Evolutionary conservation across 2,888 invertebrate species (phyloP).

Genomic region (Pristionchus mayeri): DNA sequence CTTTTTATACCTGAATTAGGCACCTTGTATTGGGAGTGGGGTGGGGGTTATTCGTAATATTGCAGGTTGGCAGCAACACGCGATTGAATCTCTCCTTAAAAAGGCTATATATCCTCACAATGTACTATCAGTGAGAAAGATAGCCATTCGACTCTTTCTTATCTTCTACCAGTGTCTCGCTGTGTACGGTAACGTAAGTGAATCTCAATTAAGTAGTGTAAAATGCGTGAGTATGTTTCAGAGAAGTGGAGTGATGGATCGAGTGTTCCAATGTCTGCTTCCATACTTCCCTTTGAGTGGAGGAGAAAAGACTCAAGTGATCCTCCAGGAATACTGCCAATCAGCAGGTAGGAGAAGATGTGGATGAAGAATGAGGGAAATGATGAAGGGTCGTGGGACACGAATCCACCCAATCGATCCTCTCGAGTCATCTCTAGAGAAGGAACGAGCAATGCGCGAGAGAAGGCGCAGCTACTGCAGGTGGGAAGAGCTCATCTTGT

Average conservation of each 20-base stretch:
- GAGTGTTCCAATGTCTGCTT: conserved; percentile 72
- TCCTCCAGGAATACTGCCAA: conserved; percentile 68
- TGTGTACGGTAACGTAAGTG: conserved; percentile 63
- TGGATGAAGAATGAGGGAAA: too few relatives aligned
- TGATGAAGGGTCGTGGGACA: conserved; percentile 7
- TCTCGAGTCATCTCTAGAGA: background rate
- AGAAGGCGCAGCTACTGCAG: conserved; percentile 71
- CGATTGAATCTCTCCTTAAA: conserved; percentile 73
- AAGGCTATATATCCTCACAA: conserved; percentile 74
- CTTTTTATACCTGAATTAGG: too few relatives aligned
- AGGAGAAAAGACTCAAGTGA: conserved; percentile 65
- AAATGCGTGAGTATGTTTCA: conserved; percentile 28
- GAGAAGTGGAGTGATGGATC: conserved; percentile 60
- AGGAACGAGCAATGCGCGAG: conserved; percentile 57
- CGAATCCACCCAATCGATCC: background rate
- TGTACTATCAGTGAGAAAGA: conserved; percentile 73
- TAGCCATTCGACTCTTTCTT: conserved; percentile 74
- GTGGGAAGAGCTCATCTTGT: conserved; percentile 51
- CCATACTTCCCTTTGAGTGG: conserved; percentile 72
- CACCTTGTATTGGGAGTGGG: too few relatives aligned
- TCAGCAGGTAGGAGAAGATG: conserved; percentile 54
- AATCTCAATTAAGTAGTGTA: background rate
- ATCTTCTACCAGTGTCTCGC: conserved; percentile 75
- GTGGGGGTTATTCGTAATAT: too few relatives aligned
- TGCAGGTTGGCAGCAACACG: conserved; percentile 73